Evolutionary conservation across 2,113 vertebrate genomes (phyloP).

Genomic region (Protobothrops mucrosquamatus): DNA sequence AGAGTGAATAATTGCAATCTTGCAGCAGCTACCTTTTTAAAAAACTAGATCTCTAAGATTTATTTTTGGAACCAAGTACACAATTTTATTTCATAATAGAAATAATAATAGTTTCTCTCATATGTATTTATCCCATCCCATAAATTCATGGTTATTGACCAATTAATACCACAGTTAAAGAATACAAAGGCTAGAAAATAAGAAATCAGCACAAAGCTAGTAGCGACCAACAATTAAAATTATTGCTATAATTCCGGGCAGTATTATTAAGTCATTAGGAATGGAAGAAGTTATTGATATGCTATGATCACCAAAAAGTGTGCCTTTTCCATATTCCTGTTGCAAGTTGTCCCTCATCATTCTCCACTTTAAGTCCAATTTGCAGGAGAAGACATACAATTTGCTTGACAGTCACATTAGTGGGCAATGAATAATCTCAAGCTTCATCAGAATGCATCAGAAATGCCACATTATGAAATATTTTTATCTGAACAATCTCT

Average conservation of each 20-base stretch:
- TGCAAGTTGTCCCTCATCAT: background rate
- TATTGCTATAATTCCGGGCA: background rate
- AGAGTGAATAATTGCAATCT: background rate
- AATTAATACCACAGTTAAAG: background rate
- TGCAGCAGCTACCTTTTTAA: background rate
- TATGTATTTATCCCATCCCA: background rate
- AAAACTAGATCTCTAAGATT: background rate
- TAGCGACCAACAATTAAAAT: background rate
- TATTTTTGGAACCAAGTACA: background rate
- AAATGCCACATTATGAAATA: background rate
- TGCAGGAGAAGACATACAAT: background rate
- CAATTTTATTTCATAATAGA: background rate
- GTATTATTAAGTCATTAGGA: background rate
- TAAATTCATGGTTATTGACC: background rate
- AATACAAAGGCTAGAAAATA: slow-evolving; percentile 18
- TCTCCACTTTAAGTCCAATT: background rate
- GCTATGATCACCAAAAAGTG: background rate
- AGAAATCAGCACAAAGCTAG: background rate
- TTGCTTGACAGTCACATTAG: background rate
- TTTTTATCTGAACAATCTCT: background rate
- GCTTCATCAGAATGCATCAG: background rate
- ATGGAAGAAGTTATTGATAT: background rate
- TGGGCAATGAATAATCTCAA: background rate
- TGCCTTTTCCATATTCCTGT: background rate
- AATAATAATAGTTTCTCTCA: background rate